Conservation (phyloP, 2,797 vertebrate species). For the Furcifer pardalis region DNA sequence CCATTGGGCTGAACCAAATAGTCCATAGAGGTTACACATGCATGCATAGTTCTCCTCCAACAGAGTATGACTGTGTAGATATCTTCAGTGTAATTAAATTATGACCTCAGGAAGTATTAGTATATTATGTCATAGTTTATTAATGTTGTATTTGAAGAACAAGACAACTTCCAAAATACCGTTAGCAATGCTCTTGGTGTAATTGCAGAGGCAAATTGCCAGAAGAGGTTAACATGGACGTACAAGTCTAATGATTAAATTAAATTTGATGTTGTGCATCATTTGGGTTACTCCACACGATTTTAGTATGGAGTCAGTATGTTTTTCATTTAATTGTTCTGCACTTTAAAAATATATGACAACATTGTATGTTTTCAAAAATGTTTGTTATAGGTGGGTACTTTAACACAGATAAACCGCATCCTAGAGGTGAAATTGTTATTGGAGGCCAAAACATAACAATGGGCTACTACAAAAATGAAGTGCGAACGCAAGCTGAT, state of each 20-base stretch:
- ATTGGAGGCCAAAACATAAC: slow-evolving; percentile 92
- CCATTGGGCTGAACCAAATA: too few species aligned
- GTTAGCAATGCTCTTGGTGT: too few species aligned
- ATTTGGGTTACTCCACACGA: too few species aligned
- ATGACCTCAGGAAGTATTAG: background rate
- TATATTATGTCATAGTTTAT: background rate
- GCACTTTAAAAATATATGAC: background rate
- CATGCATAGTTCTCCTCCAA: background rate
- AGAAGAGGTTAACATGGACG: too few species aligned
- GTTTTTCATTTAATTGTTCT: slow-evolving; percentile 1
- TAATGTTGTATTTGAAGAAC: rapidly evolving
- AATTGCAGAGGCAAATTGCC: too few species aligned
- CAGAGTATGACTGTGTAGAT: background rate
- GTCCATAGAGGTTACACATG: too few species aligned
- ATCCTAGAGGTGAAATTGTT: slow-evolving; percentile 92
- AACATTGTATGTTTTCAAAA: background rate
- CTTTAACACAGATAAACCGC: slow-evolving; percentile 87
- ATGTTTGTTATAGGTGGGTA: slow-evolving; percentile 83
- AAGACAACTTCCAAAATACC: background rate
- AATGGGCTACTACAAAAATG: slow-evolving; percentile 93
- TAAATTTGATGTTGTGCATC: too few species aligned
- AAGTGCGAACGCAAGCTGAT: slow-evolving; percentile 81
- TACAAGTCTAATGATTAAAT: too few species aligned
- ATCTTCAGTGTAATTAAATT: background rate
- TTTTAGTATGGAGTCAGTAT: background rate